Percentiles rank a stretch among this genome's conserved stretches.
These are phyloP conservation scores for Microtus richardsoni DNA, from an alignment of 2,113 vertebrate genomes.

Conservation along the genomic window DNA sequence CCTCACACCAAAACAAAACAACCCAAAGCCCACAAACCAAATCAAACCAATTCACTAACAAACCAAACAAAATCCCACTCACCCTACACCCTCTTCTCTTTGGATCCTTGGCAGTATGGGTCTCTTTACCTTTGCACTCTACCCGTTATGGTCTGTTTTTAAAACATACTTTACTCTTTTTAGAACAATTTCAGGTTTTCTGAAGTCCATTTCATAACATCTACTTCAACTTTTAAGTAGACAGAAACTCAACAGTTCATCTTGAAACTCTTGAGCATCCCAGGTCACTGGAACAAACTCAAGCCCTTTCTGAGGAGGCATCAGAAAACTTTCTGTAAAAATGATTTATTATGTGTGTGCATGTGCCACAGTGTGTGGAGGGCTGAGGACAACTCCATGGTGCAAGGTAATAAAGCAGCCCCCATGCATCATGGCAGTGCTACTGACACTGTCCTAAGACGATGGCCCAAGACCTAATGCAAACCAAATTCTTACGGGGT, in stretches of 20 bases:
- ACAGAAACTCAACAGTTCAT: not conserved
- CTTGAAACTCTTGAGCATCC: not conserved
- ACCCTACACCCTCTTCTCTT: not conserved
- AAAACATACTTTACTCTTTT: not conserved
- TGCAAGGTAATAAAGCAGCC: not conserved
- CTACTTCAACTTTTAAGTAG: not conserved
- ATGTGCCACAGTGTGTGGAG: not conserved
- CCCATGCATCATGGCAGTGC: not conserved
- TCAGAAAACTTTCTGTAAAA: not conserved
- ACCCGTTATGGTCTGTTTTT: not conserved
- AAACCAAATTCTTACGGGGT: not conserved
- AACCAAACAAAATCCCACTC: not conserved
- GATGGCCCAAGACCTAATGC: not conserved
- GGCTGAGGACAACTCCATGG: not conserved
- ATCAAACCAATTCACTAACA: not conserved
- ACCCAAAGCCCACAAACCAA: not conserved
- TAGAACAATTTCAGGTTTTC: not conserved
- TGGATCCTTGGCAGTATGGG: not conserved
- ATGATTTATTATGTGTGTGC: not conserved
- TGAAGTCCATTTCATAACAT: not conserved
- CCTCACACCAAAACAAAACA: not conserved
- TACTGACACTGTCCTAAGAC: not conserved
- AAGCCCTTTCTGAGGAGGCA: not conserved
- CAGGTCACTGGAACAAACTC: not conserved
- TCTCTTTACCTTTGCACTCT: not conserved